Base-by-base conservation (phyloP, 2,797 vertebrate species). In the Lates japonicus region DNA sequence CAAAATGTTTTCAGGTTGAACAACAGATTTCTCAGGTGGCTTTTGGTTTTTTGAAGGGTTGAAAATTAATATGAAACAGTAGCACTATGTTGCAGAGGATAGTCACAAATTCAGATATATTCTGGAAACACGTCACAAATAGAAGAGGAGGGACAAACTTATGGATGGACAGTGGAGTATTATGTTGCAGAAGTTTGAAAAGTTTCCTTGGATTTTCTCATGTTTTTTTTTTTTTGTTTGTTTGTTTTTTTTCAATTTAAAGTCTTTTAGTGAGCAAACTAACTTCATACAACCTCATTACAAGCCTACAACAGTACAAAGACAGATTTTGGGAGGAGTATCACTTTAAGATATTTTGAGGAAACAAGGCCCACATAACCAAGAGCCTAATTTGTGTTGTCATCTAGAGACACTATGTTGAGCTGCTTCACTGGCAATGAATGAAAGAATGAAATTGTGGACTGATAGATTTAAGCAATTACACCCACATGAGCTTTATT, bases 401-500 rank as follows among this genome's bases (percentile, higher is more conserved):
- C 88, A 85, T 87, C 68, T 74, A 19, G 60, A 84, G 75, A 71
- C 74, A 67, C 78, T 66, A 22, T 80, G 31, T 31, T 46, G 66
- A 73, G 63, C 74, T 75, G 81, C 90, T 87, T 86, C 76, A 82
- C 25, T 85, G 81, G 63, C 44, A 14, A 71, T 69, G 81, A 85
- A 78, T 65, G 70, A 87, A 76, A 65, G 76, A 80, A 49, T 35
- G 59, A 73, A 84, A 83, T 42, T 82, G 75, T 75, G 73, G 70
- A 69, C 81, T 65, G 84, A 89, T 86, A 84, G 67, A 87, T 87
- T 87, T 83, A 75, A 90, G 82, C 75, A 85, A 85, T 90, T 88
- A 92, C 84, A 85, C 89, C 86, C 92, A 90, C 85, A 73, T 76
- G 68, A 81, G 76, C 64, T 79, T 87, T 65, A 88, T 85, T 87